A percentile compares a stretch with the other conserved stretches of the same genome.
These are phyloP conservation scores for Apteryx owenii DNA, from an alignment of 2,113 vertebrate genomes.

Conservation along the genomic window DNA sequence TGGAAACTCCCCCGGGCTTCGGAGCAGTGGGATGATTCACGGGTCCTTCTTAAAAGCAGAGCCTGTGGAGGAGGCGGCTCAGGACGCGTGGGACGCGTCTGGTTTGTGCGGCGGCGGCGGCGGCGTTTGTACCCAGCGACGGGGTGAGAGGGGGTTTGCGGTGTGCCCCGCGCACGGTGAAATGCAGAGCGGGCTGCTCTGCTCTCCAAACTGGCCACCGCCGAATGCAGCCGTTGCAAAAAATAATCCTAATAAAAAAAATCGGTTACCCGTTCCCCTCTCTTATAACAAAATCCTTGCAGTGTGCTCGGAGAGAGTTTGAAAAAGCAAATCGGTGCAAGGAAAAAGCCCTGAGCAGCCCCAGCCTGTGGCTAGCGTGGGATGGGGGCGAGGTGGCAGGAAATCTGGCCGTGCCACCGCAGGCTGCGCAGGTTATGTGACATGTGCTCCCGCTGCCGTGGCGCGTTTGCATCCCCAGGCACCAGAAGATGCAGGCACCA, in stretches of 20 bases:
- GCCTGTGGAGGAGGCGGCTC: neutral
- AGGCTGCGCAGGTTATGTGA: neutral
- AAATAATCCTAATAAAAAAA: neutral
- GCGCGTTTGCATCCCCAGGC: neutral
- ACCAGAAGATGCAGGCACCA: neutral
- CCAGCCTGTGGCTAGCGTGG: neutral
- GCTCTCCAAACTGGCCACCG: rapidly evolving
- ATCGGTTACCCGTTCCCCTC: neutral
- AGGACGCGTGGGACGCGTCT: neutral
- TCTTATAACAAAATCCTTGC: neutral
- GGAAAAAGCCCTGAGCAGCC: neutral
- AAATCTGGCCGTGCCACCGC: too few species aligned
- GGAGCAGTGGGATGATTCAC: neutral
- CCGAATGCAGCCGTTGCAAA: neutral
- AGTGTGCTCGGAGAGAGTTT: neutral
- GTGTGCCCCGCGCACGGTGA: rapidly evolving
- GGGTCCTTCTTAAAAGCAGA: neutral
- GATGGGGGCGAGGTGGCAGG: too few species aligned
- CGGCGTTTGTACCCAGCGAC: rapidly evolving
- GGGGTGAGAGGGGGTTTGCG: neutral
- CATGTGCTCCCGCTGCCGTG: rapidly evolving
- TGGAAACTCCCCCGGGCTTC: neutral
- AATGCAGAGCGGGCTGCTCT: neutral
- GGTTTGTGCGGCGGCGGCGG: neutral
- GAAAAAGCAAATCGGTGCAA: rapidly evolving